Evolutionary conservation across 2,797 vertebrate genomes (phyloP).

Genomic region (Paramormyrops hopkinsi): DNA sequence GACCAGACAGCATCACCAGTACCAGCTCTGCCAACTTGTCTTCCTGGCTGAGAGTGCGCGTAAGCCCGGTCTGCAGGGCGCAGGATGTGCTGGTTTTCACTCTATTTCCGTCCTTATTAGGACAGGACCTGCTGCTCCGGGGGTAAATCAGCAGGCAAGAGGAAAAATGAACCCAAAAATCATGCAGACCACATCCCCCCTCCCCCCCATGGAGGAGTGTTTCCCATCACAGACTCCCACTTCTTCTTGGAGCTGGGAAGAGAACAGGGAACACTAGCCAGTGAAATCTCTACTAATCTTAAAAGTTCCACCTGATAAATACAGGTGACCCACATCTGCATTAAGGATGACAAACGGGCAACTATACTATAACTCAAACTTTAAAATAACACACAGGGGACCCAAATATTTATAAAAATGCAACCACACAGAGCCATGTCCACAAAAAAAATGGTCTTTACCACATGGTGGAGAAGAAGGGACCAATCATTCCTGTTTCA

Average conservation of each 20-base stretch:
- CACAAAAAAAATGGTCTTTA: neutral
- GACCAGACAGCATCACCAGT: neutral
- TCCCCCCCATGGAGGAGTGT: no score
- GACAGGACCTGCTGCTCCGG: neutral
- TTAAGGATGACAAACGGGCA: neutral
- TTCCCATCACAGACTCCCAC: neutral
- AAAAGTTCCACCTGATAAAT: neutral
- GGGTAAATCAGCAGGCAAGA: neutral
- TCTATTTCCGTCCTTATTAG: conserved; percentile 8
- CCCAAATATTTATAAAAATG: neutral
- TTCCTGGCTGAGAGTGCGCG: neutral
- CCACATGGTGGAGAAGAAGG: neutral
- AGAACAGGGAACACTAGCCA: neutral
- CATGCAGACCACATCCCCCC: neutral
- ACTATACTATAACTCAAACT: neutral
- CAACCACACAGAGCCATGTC: neutral
- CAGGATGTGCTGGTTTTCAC: neutral
- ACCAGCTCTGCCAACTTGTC: neutral
- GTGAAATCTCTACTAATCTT: neutral
- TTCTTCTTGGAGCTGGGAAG: neutral
- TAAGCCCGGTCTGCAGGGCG: neutral
- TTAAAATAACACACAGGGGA: neutral
- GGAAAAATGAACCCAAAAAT: neutral
- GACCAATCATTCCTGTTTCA: neutral
- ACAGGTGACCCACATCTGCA: neutral